A percentile compares a stretch with the other conserved stretches of the same genome.
These are phyloP conservation scores for Natrix natrix DNA, from an alignment of 2,797 vertebrate genomes.

Conservation along the genomic window DNA sequence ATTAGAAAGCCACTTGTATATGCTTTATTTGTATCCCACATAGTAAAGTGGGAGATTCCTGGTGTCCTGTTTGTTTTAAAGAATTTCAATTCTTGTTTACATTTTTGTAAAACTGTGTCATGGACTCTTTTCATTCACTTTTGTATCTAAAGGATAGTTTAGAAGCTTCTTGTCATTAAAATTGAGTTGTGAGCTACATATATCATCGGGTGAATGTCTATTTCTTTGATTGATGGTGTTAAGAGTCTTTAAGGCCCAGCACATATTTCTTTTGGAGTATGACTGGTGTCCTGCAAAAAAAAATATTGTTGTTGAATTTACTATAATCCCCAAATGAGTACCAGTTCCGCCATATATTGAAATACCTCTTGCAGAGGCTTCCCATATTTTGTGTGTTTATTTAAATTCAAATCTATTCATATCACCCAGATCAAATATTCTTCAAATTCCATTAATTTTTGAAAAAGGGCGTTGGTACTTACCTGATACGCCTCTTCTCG, in stretches of 20 bases:
- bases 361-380: background rate
- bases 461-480: background rate
- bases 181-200: background rate
- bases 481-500: too few species aligned
- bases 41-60: background rate
- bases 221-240: background rate
- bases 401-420: background rate
- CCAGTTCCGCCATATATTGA: background rate
- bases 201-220: background rate
- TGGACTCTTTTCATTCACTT: background rate
- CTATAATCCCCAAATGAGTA: background rate
- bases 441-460: background rate
- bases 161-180: background rate
- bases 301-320: background rate
- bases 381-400: background rate
- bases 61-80: background rate
- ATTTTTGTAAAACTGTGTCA: background rate
- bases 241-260: background rate
- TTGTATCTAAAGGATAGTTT: background rate
- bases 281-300: background rate
- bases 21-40: background rate
- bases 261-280: background rate
- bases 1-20: background rate
- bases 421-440: background rate
- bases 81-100: background rate